Base-by-base conservation (phyloP, 2,888 invertebrate genomes). In the Brenthis daphne region DNA sequence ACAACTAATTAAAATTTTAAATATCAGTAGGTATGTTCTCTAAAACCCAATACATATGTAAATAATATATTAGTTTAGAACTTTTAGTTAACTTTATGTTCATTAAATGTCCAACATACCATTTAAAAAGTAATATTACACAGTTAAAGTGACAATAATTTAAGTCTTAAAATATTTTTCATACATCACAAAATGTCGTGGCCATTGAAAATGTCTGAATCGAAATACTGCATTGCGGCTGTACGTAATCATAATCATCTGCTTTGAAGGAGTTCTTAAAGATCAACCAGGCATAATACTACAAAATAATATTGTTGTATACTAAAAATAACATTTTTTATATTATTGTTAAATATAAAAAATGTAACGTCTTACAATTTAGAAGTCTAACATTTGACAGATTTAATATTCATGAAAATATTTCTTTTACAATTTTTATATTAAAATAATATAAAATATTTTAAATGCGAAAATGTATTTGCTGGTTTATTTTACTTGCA, bases 191-290 rank as follows among this genome's bases (percentile, higher is more conserved):
- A 63, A 63, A 63, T 54, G 63, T 63, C 63, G 37, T 20, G 43
- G 16, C 63, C 63, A 54, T 64, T 64, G 24, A 65, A 50, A 56
- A 12, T 43, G 16, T 50, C 20, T 51, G 57, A 66, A 53, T 51
- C 53, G 53, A 63, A 67, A 67, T 67, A 57, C 67, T 67, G 67
- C 67, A 67, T 43, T 67, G 67, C 67, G 67, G 67, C 47, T 57
- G n/a, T 33, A 24, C 64, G n/a, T 64, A 65, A 56, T 29, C 64
- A 64, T 54, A 58, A 50, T 48, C 48, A 55, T 37, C 65, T 51
- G 57, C 65, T 60, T n/a, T 58, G 54, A 29, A 51, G 29, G 50
- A 48, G 33, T 43, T 57, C 57, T 57, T 57, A 65, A 58, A 60
- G 60, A 60, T 54, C 60, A 54, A 60, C 60, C 60, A 50, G 48